A percentile compares a stretch with the other conserved stretches of the same genome.
These are phyloP conservation scores for Holothuria leucospilota DNA, from an alignment of 53 echinoderm and acorn worm species.

Conservation along the genomic window DNA sequence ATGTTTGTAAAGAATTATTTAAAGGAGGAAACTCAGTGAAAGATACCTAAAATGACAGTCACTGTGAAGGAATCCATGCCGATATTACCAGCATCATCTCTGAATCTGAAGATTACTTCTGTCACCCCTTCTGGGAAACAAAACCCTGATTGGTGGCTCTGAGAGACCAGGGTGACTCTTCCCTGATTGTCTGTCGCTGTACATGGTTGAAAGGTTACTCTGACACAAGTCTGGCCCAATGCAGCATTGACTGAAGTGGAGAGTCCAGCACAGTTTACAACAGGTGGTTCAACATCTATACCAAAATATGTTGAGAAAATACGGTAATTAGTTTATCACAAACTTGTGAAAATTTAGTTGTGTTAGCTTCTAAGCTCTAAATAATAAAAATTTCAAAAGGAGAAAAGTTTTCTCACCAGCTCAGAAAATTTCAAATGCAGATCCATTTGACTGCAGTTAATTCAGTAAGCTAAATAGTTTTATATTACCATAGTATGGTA, in stretches of 20 bases:
- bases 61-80: constrained; percentile 56
- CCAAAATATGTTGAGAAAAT: not conserved
- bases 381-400: no score
- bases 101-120: constrained; percentile 50
- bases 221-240: not conserved
- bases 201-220: constrained; percentile 6
- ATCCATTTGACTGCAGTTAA: no score
- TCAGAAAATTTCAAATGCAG: no score
- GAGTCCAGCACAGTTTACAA: constrained; percentile 12
- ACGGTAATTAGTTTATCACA: no score
- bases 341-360: no score
- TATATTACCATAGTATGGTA: no score
- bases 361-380: no score
- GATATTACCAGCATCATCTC: constrained; percentile 53
- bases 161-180: not conserved
- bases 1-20: no score
- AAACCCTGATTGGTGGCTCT: constrained; percentile 31
- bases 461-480: no score
- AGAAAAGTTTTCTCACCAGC: no score
- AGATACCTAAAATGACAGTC: constrained; percentile 9
- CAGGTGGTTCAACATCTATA: not conserved
- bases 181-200: constrained; percentile 19
- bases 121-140: constrained; percentile 48
- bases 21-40: no score
- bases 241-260: not conserved